A percentile compares a stretch with the other conserved stretches of the same genome.
Conservation (phyloP, 2,113 vertebrate genomes). For the Romanogobio albipinnatus region DNA sequence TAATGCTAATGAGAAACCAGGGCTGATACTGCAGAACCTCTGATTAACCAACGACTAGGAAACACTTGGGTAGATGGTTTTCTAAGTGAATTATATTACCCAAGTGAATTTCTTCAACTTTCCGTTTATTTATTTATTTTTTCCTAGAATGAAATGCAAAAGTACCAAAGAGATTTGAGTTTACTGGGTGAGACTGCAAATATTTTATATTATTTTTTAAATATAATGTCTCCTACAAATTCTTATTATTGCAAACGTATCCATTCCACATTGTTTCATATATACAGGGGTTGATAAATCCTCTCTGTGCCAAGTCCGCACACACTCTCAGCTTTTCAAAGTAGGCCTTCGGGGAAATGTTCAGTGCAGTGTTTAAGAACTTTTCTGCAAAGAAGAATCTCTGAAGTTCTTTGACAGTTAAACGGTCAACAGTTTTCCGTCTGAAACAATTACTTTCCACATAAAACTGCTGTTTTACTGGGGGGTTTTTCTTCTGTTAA, state of each 20-base stretch:
- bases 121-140: no score
- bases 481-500: neutral
- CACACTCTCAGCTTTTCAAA: neutral
- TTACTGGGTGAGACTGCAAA: neutral
- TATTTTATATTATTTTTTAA: neutral
- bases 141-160: neutral
- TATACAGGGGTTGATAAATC: constrained; percentile 17
- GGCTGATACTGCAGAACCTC: constrained; percentile 10
- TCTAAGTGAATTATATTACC: constrained; percentile 16
- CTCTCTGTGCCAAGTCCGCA: neutral
- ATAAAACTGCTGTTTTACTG: neutral
- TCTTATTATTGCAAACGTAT: constrained; percentile 8
- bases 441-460: neutral
- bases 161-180: neutral
- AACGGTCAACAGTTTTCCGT: neutral
- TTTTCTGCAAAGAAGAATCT: constrained; percentile 13
- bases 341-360: constrained; percentile 7
- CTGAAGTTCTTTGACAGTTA: constrained; percentile 1
- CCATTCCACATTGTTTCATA: constrained; percentile 1
- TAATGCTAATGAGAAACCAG: constrained; percentile 7
- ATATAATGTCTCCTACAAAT: neutral
- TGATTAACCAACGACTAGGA: neutral
- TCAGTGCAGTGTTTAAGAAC: neutral
- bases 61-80: constrained; percentile 24
- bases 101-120: constrained; percentile 2